A percentile compares a stretch with the other conserved stretches of the same genome.
Evolutionary conservation across 2,888 invertebrate genomes (phyloP).

Genomic region (Hecatera dysodea): DNA sequence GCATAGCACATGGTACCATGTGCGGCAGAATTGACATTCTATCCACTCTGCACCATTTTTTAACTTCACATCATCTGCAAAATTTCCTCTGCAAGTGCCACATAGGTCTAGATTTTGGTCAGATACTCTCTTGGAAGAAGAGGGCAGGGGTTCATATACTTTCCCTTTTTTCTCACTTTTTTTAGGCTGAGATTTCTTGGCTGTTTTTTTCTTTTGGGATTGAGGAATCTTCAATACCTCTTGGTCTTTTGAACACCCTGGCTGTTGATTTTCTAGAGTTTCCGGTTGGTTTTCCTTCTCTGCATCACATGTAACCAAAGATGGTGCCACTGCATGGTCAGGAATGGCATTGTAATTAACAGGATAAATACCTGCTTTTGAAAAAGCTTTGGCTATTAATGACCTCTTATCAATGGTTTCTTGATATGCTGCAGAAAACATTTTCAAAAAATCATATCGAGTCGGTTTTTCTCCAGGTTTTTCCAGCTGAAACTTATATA

Average conservation of each 20-base stretch:
- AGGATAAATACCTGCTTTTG: background rate
- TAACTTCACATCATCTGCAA: background rate
- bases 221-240: conserved; percentile 10
- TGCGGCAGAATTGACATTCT: conserved; percentile 8
- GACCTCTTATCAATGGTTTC: conserved; percentile 14
- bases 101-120: conserved; percentile 12
- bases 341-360: conserved; percentile 24
- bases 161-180: conserved; percentile 6
- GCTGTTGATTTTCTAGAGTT: background rate
- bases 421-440: conserved; percentile 17
- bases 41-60: conserved; percentile 14
- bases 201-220: conserved; percentile 7
- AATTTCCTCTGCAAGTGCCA: background rate
- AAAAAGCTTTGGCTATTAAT: background rate
- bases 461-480: conserved; percentile 29
- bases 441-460: conserved; percentile 20
- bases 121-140: conserved; percentile 1
- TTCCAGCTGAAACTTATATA: conserved; percentile 20
- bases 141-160: background rate
- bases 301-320: conserved; percentile 9
- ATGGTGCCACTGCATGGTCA: conserved; percentile 20
- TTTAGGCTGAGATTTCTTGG: conserved; percentile 6
- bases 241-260: background rate
- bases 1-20: conserved; percentile 16
- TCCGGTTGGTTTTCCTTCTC: too few relatives aligned